Base-by-base conservation (phyloP, 2,113 vertebrate genomes). In the Panurus biarmicus region DNA sequence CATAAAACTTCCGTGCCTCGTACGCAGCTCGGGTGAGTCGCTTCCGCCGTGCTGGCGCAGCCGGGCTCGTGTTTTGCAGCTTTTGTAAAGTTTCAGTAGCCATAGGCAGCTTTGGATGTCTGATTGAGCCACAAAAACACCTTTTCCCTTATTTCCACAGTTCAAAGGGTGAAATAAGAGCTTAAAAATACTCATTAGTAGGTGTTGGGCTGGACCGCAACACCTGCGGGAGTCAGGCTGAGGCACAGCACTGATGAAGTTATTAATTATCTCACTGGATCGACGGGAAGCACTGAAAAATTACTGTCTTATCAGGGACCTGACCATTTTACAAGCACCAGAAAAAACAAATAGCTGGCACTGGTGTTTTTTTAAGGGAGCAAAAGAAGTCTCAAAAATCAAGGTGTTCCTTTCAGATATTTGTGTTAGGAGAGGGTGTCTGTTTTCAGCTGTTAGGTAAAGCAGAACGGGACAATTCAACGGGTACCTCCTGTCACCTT, bases 1-100 rank as follows among this genome's bases (percentile, higher is more conserved):
- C n/a, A 64, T 67, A 73, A n/a, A 13, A 62, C 44, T 71, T 66
- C 69, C 1, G 0, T 7, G 84, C 56, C n/a, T n/a, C 0, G 0
- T 18, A 26, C 1, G 0, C 56, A 22, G 69, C 22, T 28, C 29
- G n/a, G 26, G 33, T 70, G 17, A 45, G 33, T 58, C 0, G 2
- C 45, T 92, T 22, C 10, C 28, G 31, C 8, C 8, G 25, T 4
- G 2, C 76, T 26, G 53, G 40, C 1, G 4, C 79, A 23, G 67
- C 45, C 0, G 0, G 40, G 57, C 17, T 57, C 28, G 1, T n/a
- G 48, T 31, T 56, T 36, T 44, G 33, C 71, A 88, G 83, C 1
- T 1, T 56, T 47, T 65, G 31, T 4, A 42, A 64, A 0, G 7
- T 62, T 77, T 50, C 66, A 40, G 51, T 23, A 66, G 66, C n/a